These are phyloP conservation scores for Eupithecia abbreviata DNA, from an alignment of 2,888 invertebrate genomes.

Conservation along the genomic window DNA sequence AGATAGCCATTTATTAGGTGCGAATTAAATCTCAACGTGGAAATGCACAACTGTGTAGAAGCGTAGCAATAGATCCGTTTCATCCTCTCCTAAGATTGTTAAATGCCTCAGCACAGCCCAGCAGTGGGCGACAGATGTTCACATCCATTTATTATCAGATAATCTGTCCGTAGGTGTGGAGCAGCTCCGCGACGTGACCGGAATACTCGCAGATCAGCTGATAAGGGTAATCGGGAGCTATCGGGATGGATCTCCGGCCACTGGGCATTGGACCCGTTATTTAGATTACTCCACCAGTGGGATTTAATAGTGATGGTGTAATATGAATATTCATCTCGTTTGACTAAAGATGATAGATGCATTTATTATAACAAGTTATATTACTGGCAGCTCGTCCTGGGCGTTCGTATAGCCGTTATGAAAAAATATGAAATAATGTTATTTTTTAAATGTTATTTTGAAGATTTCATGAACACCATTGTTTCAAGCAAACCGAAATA, in stretches of 20 bases:
- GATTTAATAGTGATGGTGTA: neutral
- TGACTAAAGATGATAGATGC: slow-evolving; percentile 6
- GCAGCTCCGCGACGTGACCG: slow-evolving; percentile 8
- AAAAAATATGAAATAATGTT: too few relatives aligned
- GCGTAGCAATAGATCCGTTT: neutral
- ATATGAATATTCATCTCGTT: neutral
- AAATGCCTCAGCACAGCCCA: neutral
- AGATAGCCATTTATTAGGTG: too few relatives aligned
- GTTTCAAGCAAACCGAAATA: neutral
- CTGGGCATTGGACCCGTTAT: neutral
- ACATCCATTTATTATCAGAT: slow-evolving; percentile 11
- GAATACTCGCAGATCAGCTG: slow-evolving; percentile 1
- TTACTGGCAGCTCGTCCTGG: neutral
- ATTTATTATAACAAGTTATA: neutral
- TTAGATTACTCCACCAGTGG: neutral
- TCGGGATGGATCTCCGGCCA: neutral
- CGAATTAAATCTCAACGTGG: neutral
- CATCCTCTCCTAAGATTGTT: neutral
- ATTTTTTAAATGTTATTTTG: too few relatives aligned
- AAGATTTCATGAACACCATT: neutral
- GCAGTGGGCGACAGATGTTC: slow-evolving; percentile 1
- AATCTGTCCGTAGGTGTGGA: slow-evolving; percentile 14
- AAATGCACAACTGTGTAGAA: neutral
- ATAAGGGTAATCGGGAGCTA: neutral
- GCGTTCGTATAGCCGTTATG: neutral